phyloP scores from a whole-genome alignment of 2,797 vertebrate species.

The Falco rusticolus region DNA sequence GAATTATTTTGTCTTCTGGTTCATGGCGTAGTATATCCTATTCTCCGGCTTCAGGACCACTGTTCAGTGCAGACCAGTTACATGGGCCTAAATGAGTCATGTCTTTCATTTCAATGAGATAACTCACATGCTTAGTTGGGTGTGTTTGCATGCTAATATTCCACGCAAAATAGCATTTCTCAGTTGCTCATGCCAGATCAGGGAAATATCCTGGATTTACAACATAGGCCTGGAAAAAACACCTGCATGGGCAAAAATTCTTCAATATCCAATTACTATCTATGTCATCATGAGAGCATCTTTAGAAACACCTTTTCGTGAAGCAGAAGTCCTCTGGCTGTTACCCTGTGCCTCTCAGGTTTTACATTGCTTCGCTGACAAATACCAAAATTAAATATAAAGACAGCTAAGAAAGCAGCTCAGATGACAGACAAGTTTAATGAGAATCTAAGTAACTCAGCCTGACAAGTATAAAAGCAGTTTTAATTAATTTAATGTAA shows the following conservation, averaged over 20 bases:
- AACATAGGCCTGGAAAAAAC: background rate
- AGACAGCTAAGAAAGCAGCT: background rate
- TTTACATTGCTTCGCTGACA: background rate
- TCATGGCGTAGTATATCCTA: background rate
- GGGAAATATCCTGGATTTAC: background rate
- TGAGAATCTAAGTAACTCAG: background rate
- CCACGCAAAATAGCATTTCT: background rate
- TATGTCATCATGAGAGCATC: background rate
- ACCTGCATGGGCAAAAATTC: background rate
- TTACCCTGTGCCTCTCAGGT: background rate
- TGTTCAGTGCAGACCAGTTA: background rate
- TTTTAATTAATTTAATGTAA: background rate
- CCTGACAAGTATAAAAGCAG: background rate
- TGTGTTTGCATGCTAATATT: background rate
- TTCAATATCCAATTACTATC: background rate
- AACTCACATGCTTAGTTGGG: background rate
- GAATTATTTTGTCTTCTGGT: background rate
- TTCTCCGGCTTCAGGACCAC: background rate
- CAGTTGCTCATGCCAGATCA: background rate
- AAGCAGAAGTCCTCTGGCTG: background rate
- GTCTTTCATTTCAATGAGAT: background rate
- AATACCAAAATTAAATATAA: background rate
- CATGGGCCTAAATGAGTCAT: background rate
- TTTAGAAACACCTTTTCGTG: background rate
- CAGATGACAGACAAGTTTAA: background rate